phyloP scores from a whole-genome alignment of 1,140 invertebrate genomes.

The Drosophila seguyi region DNA sequence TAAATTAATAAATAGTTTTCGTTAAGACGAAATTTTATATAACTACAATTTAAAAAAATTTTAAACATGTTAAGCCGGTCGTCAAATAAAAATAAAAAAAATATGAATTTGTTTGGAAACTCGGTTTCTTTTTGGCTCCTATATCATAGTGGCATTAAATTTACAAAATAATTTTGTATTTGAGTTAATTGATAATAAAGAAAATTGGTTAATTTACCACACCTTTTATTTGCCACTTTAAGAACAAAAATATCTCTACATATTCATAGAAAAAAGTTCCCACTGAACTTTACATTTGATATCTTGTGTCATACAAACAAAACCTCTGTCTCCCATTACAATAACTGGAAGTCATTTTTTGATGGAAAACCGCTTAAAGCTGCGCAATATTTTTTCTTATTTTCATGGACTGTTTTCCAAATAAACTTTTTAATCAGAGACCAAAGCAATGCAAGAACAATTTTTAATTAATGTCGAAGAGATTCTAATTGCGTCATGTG shows the following conservation, averaged over 20 bases:
- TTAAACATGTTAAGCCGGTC: no score
- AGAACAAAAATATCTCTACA: background rate
- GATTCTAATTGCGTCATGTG: background rate
- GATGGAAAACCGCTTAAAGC: background rate
- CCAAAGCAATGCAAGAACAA: background rate
- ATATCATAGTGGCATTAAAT: no score
- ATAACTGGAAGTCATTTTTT: background rate
- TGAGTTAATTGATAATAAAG: no score
- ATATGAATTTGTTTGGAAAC: no score
- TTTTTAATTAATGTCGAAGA: background rate
- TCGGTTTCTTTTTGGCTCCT: no score
- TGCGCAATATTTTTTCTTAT: background rate
- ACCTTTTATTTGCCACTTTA: background rate
- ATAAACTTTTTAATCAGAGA: background rate
- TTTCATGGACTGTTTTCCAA: background rate
- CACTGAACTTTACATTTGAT: background rate
- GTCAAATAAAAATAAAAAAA: no score
- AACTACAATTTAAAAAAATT: no score
- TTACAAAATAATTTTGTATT: no score
- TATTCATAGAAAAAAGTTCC: background rate
- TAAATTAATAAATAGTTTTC: no score
- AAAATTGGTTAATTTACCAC: no score
- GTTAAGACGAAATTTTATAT: no score
- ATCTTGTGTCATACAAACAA: slow-evolving; percentile 1
- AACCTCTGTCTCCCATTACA: background rate